These are phyloP conservation scores for Deilephila porcellus DNA, from an alignment of 2,888 invertebrate genomes.

Conservation along the genomic window DNA sequence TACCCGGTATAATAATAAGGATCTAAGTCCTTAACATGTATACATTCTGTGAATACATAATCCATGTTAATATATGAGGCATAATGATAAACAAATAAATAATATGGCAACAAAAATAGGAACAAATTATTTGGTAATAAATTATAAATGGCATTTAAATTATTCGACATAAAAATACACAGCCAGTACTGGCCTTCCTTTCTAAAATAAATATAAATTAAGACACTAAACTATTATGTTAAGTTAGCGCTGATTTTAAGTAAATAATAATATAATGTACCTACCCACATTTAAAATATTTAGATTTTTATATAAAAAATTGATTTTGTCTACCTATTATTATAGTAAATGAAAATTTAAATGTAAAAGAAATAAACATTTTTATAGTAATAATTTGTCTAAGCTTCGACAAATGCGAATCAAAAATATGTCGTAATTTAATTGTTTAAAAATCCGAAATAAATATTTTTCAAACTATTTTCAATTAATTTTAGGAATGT, in stretches of 20 bases:
- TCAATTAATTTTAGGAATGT: slow-evolving; percentile 7
- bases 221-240: background rate
- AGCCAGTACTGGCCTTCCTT: background rate
- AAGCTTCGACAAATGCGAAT: background rate
- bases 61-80: background rate
- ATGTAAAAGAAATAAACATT: too few species aligned
- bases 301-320: too few species aligned
- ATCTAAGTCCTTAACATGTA: background rate
- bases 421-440: background rate
- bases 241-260: background rate
- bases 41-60: background rate
- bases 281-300: too few species aligned
- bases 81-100: slow-evolving; percentile 38
- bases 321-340: too few species aligned
- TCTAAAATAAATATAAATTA: slow-evolving; percentile 3
- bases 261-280: too few species aligned
- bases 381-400: too few species aligned
- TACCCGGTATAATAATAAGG: too few species aligned
- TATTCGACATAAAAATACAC: background rate
- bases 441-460: background rate
- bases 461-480: background rate
- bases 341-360: too few species aligned
- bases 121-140: slow-evolving; percentile 43
- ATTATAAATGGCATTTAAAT: slow-evolving; percentile 3
- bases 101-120: slow-evolving; percentile 65